Percentiles rank a stretch among this genome's conserved stretches.
Evolutionary conservation across 2,113 vertebrate genomes (phyloP).

Genomic region (Mixornis gularis): DNA sequence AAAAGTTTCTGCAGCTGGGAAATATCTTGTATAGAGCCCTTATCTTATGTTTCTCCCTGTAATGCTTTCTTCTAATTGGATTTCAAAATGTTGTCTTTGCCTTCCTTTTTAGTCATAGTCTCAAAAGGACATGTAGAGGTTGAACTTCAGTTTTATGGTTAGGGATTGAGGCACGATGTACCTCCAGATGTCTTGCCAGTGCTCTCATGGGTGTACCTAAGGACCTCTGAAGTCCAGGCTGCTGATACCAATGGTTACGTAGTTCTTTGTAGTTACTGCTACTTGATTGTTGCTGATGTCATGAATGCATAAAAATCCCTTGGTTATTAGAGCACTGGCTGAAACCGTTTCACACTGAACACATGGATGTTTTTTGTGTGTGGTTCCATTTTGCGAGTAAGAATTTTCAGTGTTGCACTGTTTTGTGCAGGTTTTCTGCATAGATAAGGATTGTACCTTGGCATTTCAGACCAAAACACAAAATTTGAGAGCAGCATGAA

Average conservation of each 20-base stretch:
- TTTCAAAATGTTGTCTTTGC: background rate
- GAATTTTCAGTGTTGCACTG: background rate
- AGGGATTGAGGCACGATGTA: background rate
- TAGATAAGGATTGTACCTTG: background rate
- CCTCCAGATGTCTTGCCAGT: background rate
- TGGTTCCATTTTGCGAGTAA: background rate
- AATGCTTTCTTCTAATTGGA: background rate
- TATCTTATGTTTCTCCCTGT: background rate
- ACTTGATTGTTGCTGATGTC: background rate
- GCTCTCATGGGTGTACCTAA: background rate
- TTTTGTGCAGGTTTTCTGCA: background rate
- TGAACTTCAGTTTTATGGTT: background rate
- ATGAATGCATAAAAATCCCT: accelerated
- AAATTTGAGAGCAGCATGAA: accelerated
- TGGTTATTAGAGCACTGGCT: background rate
- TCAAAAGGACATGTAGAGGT: background rate
- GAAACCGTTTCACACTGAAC: background rate
- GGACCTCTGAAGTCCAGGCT: background rate
- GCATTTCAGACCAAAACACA: background rate
- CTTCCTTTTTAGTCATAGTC: background rate
- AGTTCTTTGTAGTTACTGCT: background rate
- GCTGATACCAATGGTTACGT: background rate
- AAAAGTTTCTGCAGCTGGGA: background rate
- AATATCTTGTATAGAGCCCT: background rate
- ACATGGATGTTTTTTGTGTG: accelerated